Evolutionary conservation across 2,888 invertebrate genomes (phyloP).

Genomic region (Rugalucina vietnamica): DNA sequence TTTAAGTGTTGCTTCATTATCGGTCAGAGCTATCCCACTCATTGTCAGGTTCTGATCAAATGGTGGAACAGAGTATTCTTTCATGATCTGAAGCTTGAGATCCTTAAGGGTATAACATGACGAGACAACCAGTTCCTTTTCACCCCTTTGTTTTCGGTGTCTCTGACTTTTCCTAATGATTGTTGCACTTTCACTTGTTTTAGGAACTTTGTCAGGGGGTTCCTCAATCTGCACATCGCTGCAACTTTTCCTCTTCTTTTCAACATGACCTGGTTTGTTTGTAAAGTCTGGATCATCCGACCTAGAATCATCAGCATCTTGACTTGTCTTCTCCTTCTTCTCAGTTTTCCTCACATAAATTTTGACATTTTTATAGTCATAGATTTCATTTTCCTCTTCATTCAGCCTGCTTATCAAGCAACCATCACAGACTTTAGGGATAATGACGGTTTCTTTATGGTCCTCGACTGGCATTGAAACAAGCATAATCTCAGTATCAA

Average conservation of each 20-base stretch:
- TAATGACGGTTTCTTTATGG: slow-evolving; percentile 48
- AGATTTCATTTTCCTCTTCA: slow-evolving; percentile 75
- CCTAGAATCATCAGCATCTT: slow-evolving; percentile 44
- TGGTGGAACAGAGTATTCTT: slow-evolving; percentile 83
- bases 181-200: slow-evolving; percentile 40
- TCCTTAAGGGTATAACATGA: slow-evolving; percentile 84
- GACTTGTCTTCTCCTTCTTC: slow-evolving; percentile 29
- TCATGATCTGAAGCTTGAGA: slow-evolving; percentile 84
- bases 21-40: slow-evolving; percentile 78
- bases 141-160: slow-evolving; percentile 83
- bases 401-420: slow-evolving; percentile 75
- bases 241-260: slow-evolving; percentile 39
- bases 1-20: slow-evolving; percentile 69
- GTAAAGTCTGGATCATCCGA: slow-evolving; percentile 64
- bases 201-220: slow-evolving; percentile 68
- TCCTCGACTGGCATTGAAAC: slow-evolving; percentile 60
- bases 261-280: slow-evolving; percentile 37
- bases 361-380: slow-evolving; percentile 75
- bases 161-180: slow-evolving; percentile 82
- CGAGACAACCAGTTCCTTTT: slow-evolving; percentile 84
- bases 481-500: slow-evolving; percentile 74
- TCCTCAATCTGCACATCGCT: slow-evolving; percentile 42
- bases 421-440: slow-evolving; percentile 76
- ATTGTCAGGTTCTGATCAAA: slow-evolving; percentile 84
- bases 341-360: slow-evolving; percentile 74